Conservation (phyloP, 2,888 invertebrate species). For the Ligdia adustata region DNA sequence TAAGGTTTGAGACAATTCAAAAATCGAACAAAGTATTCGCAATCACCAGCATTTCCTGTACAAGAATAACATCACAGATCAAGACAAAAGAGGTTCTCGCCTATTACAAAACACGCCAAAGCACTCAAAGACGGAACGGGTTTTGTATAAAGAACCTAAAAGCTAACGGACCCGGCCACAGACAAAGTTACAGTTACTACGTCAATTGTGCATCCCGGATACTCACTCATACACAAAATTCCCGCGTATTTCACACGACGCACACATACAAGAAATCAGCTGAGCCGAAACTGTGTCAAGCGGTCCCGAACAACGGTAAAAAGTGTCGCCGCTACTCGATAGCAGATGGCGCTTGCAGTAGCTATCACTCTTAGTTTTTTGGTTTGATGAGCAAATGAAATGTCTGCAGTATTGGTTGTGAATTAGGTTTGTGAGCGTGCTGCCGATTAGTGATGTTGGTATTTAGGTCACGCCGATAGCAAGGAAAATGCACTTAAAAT, state of each 20-base stretch:
- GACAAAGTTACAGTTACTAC: too few species aligned
- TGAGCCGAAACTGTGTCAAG: slow-evolving; percentile 78
- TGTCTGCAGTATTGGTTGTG: slow-evolving; percentile 12
- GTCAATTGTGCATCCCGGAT: slow-evolving; percentile 74
- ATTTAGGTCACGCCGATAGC: slow-evolving; percentile 49
- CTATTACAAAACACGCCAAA: slow-evolving; percentile 23
- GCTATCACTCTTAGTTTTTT: neutral
- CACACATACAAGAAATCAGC: slow-evolving; percentile 62
- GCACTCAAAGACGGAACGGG: slow-evolving; percentile 22
- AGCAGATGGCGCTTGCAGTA: slow-evolving; percentile 62
- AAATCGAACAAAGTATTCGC: slow-evolving; percentile 1
- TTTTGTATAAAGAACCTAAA: slow-evolving; percentile 13
- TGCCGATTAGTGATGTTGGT: slow-evolving; percentile 39
- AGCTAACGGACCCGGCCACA: slow-evolving; percentile 53
- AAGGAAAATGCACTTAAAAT: too few species aligned
- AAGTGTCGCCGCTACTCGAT: slow-evolving; percentile 58
- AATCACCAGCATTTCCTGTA: slow-evolving; percentile 3
- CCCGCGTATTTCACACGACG: slow-evolving; percentile 47
- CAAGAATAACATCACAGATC: slow-evolving; percentile 35
- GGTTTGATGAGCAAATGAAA: neutral
- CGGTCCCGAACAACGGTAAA: slow-evolving; percentile 67
- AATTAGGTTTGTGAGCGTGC: slow-evolving; percentile 31
- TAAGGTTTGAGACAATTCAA: too few species aligned
- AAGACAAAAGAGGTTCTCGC: slow-evolving; percentile 36
- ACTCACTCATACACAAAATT: slow-evolving; percentile 52